A percentile compares a stretch with the other conserved stretches of the same genome.
phyloP scores from a whole-genome alignment of 2,113 vertebrate species.

The Rutilus rutilus region DNA sequence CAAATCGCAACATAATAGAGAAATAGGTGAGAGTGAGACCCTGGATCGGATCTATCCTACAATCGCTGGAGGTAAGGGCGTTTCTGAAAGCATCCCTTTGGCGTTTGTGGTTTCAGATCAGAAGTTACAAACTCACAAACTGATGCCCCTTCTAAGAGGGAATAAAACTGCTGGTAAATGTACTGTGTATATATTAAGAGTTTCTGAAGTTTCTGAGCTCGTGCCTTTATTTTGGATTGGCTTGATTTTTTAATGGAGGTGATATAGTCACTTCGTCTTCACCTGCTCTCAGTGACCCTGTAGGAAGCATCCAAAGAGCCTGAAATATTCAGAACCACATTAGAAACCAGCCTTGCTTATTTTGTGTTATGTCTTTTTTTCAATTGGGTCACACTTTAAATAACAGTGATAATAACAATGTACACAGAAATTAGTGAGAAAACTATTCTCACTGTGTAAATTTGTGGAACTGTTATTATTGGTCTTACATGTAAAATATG shows the following conservation, averaged over 20 bases:
- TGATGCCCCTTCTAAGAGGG: background rate
- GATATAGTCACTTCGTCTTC: background rate
- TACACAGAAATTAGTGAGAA: background rate
- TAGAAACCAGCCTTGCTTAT: background rate
- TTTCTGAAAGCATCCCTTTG: conserved; percentile 47
- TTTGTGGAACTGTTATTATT: background rate
- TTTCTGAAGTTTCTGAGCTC: conserved; percentile 27
- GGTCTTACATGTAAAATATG: background rate
- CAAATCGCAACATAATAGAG: background rate
- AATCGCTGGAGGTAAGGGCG: conserved; percentile 60
- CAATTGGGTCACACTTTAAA: background rate
- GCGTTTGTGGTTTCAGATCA: background rate
- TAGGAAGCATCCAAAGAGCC: background rate
- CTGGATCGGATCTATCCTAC: conserved; percentile 49
- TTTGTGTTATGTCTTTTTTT: background rate
- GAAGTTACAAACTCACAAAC: conserved; percentile 1
- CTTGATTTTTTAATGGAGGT: background rate
- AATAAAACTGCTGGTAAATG: background rate
- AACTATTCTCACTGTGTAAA: too few species aligned
- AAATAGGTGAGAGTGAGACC: conserved; percentile 34
- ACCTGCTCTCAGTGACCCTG: background rate
- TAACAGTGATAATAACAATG: background rate
- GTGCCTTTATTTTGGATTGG: background rate
- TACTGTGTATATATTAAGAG: background rate
- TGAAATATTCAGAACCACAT: background rate